A percentile compares a stretch with the other conserved stretches of the same genome.
These are phyloP conservation scores for Chionoecetes opilio DNA, from an alignment of 1,140 invertebrate species.

Conservation along the genomic window DNA sequence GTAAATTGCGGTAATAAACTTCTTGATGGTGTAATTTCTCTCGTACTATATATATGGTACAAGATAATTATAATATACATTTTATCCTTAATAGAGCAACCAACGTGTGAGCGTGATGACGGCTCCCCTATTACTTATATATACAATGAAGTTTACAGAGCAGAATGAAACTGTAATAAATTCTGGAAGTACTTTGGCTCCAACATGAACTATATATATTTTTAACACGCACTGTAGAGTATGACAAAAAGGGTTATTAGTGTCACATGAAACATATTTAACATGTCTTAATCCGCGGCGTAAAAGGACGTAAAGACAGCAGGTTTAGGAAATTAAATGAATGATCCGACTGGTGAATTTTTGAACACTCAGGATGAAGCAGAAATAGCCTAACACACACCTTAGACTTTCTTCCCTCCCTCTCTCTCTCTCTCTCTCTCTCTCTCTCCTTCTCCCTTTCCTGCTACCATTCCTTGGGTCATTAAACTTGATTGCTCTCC, in stretches of 20 bases:
- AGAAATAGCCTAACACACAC: neutral
- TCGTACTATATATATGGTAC: neutral
- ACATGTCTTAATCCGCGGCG: neutral
- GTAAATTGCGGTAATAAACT: neutral
- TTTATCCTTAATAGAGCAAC: slow-evolving; percentile 29
- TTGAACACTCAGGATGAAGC: neutral
- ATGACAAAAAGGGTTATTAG: neutral
- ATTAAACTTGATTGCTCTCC: slow-evolving; percentile 17
- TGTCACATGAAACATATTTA: neutral
- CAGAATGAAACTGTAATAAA: neutral
- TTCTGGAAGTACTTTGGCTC: neutral
- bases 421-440: neutral
- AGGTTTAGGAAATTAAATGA: neutral
- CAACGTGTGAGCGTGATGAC: neutral
- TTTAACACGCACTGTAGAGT: too few species aligned
- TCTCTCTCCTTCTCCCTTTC: neutral
- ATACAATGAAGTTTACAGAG: neutral
- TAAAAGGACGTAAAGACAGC: neutral
- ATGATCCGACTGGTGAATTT: neutral
- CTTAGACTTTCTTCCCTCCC: neutral
- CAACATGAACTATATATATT: too few species aligned
- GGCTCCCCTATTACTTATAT: neutral
- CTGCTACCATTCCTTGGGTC: neutral
- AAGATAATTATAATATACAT: slow-evolving; percentile 23
- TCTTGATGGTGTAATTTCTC: neutral